Evolutionary conservation across 2,113 vertebrate species (phyloP).

Genomic region (Himantopus leucocephalus): DNA sequence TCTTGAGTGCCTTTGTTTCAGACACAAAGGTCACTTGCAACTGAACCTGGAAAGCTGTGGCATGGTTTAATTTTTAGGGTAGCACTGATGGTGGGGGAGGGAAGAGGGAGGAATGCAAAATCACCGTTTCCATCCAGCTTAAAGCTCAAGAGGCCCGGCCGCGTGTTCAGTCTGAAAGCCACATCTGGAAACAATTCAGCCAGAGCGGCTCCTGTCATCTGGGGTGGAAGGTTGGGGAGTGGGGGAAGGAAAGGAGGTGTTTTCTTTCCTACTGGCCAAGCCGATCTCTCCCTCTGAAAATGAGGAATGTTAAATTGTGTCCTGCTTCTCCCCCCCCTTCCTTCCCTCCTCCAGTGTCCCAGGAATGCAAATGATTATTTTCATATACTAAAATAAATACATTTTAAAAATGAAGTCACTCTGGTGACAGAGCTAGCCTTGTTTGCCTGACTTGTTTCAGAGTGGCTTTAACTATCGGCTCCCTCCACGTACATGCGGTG

Average conservation of each 20-base stretch:
- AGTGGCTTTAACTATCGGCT: background rate
- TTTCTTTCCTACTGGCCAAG: constrained; percentile 34
- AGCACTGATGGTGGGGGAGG: background rate
- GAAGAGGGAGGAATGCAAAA: constrained; percentile 38
- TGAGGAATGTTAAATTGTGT: background rate
- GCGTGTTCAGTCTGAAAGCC: constrained; percentile 9
- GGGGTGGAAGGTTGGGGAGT: constrained; percentile 27
- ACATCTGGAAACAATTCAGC: constrained; percentile 73
- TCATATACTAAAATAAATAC: background rate
- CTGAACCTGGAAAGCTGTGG: constrained; percentile 37
- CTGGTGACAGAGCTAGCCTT: constrained; percentile 29
- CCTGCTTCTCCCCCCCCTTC: background rate
- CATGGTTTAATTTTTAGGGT: constrained; percentile 10
- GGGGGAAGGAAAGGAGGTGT: constrained; percentile 33
- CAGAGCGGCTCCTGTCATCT: constrained; percentile 50
- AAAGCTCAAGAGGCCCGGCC: constrained; percentile 11
- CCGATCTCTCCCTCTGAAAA: constrained; percentile 2
- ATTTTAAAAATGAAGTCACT: background rate
- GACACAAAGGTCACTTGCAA: background rate
- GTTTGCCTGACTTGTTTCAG: background rate
- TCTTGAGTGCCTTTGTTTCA: background rate
- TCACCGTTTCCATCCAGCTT: constrained; percentile 40
- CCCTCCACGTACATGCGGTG: accelerated
- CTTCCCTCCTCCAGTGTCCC: background rate
- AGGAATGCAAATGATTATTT: constrained; percentile 7